Percentiles rank a stretch among this genome's conserved stretches.
These are phyloP conservation scores for Fopius arisanus DNA, from an alignment of 1,140 invertebrate species.

Conservation along the genomic window DNA sequence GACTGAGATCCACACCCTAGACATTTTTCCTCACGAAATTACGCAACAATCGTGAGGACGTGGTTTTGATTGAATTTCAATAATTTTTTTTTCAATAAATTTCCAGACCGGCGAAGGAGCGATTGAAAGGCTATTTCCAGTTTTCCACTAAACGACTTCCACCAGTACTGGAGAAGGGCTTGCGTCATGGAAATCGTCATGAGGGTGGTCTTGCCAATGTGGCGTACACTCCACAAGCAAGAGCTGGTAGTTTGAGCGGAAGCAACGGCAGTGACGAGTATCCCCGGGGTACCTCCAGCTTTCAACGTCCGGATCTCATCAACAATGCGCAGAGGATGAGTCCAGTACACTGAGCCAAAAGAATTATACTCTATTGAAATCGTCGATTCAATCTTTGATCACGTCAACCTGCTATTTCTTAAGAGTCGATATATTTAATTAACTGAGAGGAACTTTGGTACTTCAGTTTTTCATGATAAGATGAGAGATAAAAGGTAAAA, in stretches of 20 bases:
- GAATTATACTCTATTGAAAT: no score
- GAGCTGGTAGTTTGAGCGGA: slow-evolving; percentile 21
- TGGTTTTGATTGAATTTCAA: neutral
- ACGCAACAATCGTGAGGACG: no score
- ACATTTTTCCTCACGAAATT: no score
- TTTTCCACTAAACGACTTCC: slow-evolving; percentile 53
- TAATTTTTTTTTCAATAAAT: slow-evolving; percentile 21
- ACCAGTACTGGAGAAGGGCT: slow-evolving; percentile 1
- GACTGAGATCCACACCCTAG: no score
- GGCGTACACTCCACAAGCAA: slow-evolving; percentile 25
- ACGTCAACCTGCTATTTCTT: neutral
- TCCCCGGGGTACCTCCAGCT: slow-evolving; percentile 9
- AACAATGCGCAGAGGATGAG: slow-evolving; percentile 9
- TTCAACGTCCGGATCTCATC: slow-evolving; percentile 19
- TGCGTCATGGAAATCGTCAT: neutral
- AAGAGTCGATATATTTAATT: no score
- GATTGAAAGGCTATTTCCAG: slow-evolving; percentile 71
- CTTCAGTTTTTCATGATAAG: no score
- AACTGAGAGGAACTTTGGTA: no score
- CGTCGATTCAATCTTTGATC: neutral
- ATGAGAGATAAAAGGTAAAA: no score
- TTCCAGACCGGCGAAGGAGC: slow-evolving; percentile 68
- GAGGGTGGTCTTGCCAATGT: slow-evolving; percentile 20
- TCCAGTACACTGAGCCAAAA: neutral
- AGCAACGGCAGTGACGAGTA: slow-evolving; percentile 24